These are phyloP conservation scores for Bostrychus sinensis DNA, from an alignment of 2,113 vertebrate species.

Conservation along the genomic window DNA sequence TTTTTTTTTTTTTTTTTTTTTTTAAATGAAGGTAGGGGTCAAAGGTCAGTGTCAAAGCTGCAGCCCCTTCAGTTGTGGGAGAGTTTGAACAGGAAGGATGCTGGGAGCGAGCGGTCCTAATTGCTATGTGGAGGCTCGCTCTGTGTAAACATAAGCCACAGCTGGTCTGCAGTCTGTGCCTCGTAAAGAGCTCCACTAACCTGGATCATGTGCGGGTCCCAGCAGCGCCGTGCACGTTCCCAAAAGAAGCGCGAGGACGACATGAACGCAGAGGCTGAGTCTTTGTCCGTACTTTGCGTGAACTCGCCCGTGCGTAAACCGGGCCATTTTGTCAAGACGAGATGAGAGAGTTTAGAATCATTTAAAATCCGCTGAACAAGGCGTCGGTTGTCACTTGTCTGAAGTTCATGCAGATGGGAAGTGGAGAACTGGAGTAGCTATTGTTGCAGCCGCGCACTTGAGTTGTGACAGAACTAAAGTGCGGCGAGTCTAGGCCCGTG, in stretches of 20 bases:
- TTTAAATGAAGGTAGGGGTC: not conserved
- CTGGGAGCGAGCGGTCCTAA: slow-evolving; percentile 9
- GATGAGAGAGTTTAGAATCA: slow-evolving; percentile 5
- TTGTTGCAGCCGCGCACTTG: slow-evolving; percentile 11
- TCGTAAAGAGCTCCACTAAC: slow-evolving; percentile 57
- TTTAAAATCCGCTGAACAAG: slow-evolving; percentile 25
- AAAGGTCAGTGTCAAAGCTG: not conserved
- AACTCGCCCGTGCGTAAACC: slow-evolving; percentile 43
- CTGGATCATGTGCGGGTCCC: slow-evolving; percentile 56
- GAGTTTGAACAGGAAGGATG: not conserved
- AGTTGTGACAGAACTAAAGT: too few relatives aligned
- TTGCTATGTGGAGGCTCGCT: slow-evolving; percentile 10
- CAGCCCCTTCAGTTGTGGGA: not conserved
- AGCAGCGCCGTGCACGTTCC: slow-evolving; percentile 38
- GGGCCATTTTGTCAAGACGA: slow-evolving; percentile 70
- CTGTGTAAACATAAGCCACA: slow-evolving; percentile 44
- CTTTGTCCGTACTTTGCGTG: slow-evolving; percentile 50
- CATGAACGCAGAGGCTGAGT: slow-evolving; percentile 46
- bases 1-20: too few relatives aligned
- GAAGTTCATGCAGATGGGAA: slow-evolving; percentile 12
- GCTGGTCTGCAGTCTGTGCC: slow-evolving; percentile 24
- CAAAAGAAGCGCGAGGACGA: slow-evolving; percentile 63
- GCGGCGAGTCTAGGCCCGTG: slow-evolving; percentile 36
- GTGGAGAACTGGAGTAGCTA: slow-evolving; percentile 8
- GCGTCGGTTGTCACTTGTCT: slow-evolving; percentile 45